Percentiles rank a stretch among this genome's conserved stretches.
Conservation (phyloP, 1,140 invertebrate genomes). For the Cepaea nemoralis region DNA sequence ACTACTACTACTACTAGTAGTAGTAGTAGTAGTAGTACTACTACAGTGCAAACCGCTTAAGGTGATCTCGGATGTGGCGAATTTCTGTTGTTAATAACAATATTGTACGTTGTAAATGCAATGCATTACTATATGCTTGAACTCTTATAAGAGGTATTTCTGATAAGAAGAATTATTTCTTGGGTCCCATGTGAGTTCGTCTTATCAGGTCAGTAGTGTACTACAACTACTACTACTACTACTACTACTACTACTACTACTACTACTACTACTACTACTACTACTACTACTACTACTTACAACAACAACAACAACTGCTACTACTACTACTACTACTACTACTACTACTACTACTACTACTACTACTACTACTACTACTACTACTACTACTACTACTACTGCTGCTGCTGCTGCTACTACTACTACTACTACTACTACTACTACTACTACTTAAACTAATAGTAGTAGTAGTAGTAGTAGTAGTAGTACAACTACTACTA, state of each 20-base stretch:
- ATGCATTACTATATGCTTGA: too few species aligned
- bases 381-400: constrained; percentile 3
- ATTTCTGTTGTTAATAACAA: neutral
- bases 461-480: too few species aligned
- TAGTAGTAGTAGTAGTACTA: too few species aligned
- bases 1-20: neutral
- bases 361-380: constrained; percentile 14
- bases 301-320: too few species aligned
- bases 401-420: neutral
- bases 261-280: neutral
- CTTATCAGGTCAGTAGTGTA: neutral
- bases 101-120: neutral
- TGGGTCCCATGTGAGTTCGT: too few species aligned
- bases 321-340: constrained; percentile 12
- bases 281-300: neutral
- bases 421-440: too few species aligned
- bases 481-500: too few species aligned
- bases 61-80: too few species aligned
- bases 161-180: too few species aligned
- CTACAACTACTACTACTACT: neutral
- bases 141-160: too few species aligned
- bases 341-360: neutral
- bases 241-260: neutral
- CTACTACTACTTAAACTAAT: too few species aligned
- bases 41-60: too few species aligned